Base-by-base conservation (phyloP, 2,888 invertebrate genomes). In the Adelognathus sp. region DNA sequence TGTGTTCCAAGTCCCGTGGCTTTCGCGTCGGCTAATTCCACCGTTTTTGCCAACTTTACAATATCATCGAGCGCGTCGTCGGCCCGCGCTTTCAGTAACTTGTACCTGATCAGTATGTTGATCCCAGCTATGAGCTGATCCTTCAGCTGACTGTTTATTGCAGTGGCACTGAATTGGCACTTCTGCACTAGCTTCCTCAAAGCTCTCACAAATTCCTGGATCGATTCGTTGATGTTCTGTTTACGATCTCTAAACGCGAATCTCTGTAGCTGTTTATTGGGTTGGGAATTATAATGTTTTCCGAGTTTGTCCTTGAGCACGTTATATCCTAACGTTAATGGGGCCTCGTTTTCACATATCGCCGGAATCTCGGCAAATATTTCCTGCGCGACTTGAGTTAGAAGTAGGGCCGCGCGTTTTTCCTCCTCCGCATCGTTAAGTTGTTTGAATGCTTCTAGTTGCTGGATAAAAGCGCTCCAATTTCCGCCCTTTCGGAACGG, bases 111-210 rank as follows among this genome's bases (percentile, higher is more conserved):
- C 31, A 61, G 27, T 31, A 63, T 27, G 39, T 54, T 63, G 1
- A 78, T 50, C 16, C 78, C 74, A 1, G 27, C 9, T 39, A 78
- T 74, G 6, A 74, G 39, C 14, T 77, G 77, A 21, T 73, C 60
- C 14, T 73, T 77, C 1, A 77, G 33, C 21, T 50, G 54, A 5
- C 36, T 67, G 14, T 77, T 46, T 5, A 44, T 24, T 9, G 73
- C 77, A 6, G 29, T 41, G 21, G 33, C n/a, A 9, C 24, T 18
- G 39, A 77, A 77, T 16, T 77, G 44, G 27, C 61, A 77, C 67
- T 66, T 31, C 16, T 33, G 31, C 2, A 60, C 60, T 41, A 64
- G 36, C 6, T 41, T 73, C 60, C 61, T 24, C 4, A 73, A 46
- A 9, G 61, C 31, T 31, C 21, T 44, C 41, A 78, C 29, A 39